Percentiles rank a stretch among this genome's conserved stretches.
phyloP scores from a whole-genome alignment of 1,140 invertebrate genomes.

The Drosophila subobscura region DNA sequence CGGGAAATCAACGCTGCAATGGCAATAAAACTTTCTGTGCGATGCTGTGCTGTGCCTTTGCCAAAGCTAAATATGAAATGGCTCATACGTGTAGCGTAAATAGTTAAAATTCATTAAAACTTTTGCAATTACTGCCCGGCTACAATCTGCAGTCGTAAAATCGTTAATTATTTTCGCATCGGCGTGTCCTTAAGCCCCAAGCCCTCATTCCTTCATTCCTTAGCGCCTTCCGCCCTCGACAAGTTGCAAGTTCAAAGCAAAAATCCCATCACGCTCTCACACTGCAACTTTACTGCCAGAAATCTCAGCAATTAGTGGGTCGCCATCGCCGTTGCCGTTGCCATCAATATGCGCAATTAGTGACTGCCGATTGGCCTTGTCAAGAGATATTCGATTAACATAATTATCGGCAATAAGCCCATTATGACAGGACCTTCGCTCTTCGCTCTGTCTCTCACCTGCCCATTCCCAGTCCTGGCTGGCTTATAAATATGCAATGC shows the following conservation, averaged over 20 bases:
- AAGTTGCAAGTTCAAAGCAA: conserved; percentile 16
- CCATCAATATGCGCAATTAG: conserved; percentile 67
- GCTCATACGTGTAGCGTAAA: conserved; percentile 56
- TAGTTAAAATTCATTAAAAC: conserved; percentile 74
- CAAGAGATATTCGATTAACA: conserved; percentile 65
- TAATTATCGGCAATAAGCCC: conserved; percentile 64
- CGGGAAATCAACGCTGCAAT: conserved; percentile 59
- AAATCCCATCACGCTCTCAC: conserved; percentile 19
- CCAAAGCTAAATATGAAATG: conserved; percentile 62
- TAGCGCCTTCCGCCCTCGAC: no score
- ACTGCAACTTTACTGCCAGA: conserved; percentile 4
- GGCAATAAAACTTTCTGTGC: conserved; percentile 64
- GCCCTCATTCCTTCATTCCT: not conserved
- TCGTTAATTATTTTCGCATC: conserved; percentile 58
- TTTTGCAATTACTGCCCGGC: conserved; percentile 59
- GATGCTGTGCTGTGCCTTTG: no score
- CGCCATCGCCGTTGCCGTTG: conserved; percentile 4
- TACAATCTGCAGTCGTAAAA: conserved; percentile 23
- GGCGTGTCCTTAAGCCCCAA: not conserved
- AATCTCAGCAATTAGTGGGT: conserved; percentile 36
- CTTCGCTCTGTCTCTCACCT: not conserved
- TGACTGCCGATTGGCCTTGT: conserved; percentile 60
- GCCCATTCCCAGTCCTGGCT: not conserved
- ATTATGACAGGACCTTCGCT: conserved; percentile 16
- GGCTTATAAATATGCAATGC: conserved; percentile 63